These are phyloP conservation scores for Cylloceria caligata DNA, from an alignment of 2,888 invertebrate genomes.

Conservation along the genomic window DNA sequence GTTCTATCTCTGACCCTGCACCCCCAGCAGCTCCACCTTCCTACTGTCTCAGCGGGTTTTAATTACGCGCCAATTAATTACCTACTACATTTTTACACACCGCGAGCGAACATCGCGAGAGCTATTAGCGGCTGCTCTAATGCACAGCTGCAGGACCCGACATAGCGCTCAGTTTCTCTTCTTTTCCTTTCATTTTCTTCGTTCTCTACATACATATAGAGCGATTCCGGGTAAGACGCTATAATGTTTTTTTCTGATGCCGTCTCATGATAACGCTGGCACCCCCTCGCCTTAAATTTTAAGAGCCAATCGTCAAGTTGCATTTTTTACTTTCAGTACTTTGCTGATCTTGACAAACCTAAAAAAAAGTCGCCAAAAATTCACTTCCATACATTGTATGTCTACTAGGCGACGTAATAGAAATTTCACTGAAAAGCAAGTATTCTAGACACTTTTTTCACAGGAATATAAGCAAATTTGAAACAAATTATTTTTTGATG, in stretches of 20 bases:
- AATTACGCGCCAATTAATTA: conserved; percentile 83
- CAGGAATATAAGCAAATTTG: too few relatives aligned
- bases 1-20: conserved; percentile 21
- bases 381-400: too few relatives aligned
- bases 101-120: conserved; percentile 49
- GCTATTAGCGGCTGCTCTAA: conserved; percentile 59
- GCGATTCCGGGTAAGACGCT: background rate
- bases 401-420: too few relatives aligned
- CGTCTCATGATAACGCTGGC: background rate
- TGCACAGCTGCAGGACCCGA: conserved; percentile 60
- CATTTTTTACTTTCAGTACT: background rate
- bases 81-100: conserved; percentile 72
- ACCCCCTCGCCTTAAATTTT: background rate
- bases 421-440: too few relatives aligned
- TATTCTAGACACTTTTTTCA: too few relatives aligned
- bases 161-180: conserved; percentile 46
- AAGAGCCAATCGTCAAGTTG: background rate
- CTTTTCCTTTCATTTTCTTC: conserved; percentile 19
- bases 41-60: conserved; percentile 76
- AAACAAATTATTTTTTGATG: too few relatives aligned
- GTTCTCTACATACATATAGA: background rate
- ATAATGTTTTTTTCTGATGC: background rate
- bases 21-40: conserved; percentile 48
- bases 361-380: too few relatives aligned
- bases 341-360: background rate